Evolutionary conservation across 92 coral and sea anemone species (phyloP).

Genomic region (Porites cylindrica): DNA sequence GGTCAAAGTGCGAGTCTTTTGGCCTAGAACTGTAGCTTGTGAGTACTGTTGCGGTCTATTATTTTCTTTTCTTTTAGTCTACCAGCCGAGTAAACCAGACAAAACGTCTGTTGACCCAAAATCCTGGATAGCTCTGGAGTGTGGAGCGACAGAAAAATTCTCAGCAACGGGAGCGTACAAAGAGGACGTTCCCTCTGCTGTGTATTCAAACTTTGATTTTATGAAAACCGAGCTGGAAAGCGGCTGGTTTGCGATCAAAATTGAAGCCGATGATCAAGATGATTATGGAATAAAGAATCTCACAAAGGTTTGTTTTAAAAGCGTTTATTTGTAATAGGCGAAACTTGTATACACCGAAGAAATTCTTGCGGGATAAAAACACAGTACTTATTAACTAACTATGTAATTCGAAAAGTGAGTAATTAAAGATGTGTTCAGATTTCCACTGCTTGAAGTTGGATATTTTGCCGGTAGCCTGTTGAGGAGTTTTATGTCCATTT

Average conservation of each 20-base stretch:
- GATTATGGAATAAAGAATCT: slow-evolving; percentile 59
- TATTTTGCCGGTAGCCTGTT: too few species aligned
- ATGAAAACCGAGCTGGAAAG: slow-evolving; percentile 73
- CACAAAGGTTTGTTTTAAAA: slow-evolving; percentile 47
- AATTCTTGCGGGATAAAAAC: too few species aligned
- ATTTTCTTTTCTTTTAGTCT: slow-evolving; percentile 26
- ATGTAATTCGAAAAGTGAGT: too few species aligned
- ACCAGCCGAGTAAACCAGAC: slow-evolving; percentile 81
- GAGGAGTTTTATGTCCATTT: too few species aligned
- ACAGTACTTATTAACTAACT: too few species aligned
- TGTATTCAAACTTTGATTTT: slow-evolving; percentile 76
- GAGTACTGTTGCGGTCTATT: too few species aligned
- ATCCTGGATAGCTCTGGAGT: slow-evolving; percentile 90
- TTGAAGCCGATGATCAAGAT: slow-evolving; percentile 79
- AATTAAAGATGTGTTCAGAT: too few species aligned
- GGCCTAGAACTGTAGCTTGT: too few species aligned
- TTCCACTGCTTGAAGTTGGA: too few species aligned
- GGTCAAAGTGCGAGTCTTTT: too few species aligned
- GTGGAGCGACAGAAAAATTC: slow-evolving; percentile 83
- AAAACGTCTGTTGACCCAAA: slow-evolving; percentile 66
- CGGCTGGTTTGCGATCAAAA: slow-evolving; percentile 91
- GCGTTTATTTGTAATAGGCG: too few species aligned
- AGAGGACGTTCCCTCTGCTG: slow-evolving; percentile 63
- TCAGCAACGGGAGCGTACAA: slow-evolving; percentile 73
- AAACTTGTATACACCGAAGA: too few species aligned